Conservation (phyloP, 2,888 invertebrate species). For the Alentia gelatinosa region DNA sequence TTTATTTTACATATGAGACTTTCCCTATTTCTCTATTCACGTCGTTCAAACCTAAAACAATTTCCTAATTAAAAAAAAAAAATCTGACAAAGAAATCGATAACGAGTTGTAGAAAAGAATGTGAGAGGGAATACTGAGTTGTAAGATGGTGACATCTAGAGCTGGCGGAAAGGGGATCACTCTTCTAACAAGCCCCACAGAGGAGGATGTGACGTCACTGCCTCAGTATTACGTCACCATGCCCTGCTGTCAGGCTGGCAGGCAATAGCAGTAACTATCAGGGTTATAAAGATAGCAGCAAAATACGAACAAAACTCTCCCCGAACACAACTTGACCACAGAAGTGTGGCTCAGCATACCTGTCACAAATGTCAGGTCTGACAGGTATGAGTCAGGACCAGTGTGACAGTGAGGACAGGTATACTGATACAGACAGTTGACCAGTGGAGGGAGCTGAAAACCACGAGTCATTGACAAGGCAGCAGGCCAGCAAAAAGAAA, state of each 20-base stretch:
- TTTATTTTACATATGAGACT: neutral
- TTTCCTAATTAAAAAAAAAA: no score
- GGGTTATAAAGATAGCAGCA: constrained; percentile 7
- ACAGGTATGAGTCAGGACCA: neutral
- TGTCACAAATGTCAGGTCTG: neutral
- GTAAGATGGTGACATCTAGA: no score
- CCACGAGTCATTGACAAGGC: neutral
- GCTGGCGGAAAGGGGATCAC: no score
- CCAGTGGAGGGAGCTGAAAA: neutral
- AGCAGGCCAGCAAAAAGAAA: no score
- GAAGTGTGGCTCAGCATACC: neutral
- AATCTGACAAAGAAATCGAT: no score
- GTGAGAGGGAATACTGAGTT: no score
- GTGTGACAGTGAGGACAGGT: neutral
- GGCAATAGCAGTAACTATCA: neutral
- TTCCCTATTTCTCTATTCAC: neutral
- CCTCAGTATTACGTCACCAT: no score
- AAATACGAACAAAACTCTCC: neutral
- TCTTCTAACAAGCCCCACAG: no score
- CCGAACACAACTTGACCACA: neutral
- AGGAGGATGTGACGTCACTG: no score
- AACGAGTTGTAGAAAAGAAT: no score
- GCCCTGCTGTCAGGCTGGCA: neutral
- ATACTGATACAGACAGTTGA: neutral
- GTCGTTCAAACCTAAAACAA: neutral